These are phyloP conservation scores for Steinernema hermaphroditum DNA, from an alignment of 2,888 invertebrate species.

Conservation along the genomic window DNA sequence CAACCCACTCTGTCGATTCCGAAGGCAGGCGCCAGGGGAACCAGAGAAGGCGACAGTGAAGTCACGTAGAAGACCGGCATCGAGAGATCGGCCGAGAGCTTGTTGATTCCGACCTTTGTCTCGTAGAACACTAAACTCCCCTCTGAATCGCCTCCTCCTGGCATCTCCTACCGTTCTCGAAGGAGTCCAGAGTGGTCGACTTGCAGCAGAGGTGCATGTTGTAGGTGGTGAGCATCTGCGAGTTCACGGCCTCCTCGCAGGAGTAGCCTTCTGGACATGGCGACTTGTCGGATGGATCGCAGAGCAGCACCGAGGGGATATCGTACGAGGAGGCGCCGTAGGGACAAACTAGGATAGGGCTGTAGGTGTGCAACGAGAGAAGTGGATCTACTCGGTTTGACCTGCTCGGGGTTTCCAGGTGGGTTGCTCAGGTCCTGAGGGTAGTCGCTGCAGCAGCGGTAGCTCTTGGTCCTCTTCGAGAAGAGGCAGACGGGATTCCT, in stretches of 20 bases:
- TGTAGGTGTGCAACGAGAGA: too few relatives aligned
- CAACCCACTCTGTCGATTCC: slow-evolving; percentile 51
- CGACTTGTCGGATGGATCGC: slow-evolving; percentile 54
- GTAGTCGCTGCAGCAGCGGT: slow-evolving; percentile 54
- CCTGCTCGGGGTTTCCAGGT: slow-evolving; percentile 55
- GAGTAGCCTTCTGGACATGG: slow-evolving; percentile 48
- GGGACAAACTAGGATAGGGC: slow-evolving; percentile 59
- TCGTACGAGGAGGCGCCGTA: slow-evolving; percentile 55
- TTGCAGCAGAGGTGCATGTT: slow-evolving; percentile 59
- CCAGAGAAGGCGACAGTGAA: slow-evolving; percentile 52
- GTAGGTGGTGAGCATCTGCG: slow-evolving; percentile 55
- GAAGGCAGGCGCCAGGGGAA: slow-evolving; percentile 49
- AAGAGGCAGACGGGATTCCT: slow-evolving; percentile 54
- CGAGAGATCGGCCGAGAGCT: slow-evolving; percentile 52
- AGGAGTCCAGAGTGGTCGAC: slow-evolving; percentile 49
- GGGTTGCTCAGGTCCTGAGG: slow-evolving; percentile 53
- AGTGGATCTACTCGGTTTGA: slow-evolving; percentile 54
- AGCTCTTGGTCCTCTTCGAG: slow-evolving; percentile 48
- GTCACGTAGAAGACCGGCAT: slow-evolving; percentile 59
- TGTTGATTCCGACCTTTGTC: slow-evolving; percentile 58
- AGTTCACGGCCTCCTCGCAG: slow-evolving; percentile 47
- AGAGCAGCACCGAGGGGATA: slow-evolving; percentile 51
- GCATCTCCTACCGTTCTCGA: slow-evolving; percentile 47
- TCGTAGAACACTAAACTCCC: slow-evolving; percentile 59
- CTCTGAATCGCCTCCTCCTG: too few relatives aligned